Conservation (phyloP, 1,140 invertebrate genomes). For the Orchesella cincta region DNA sequence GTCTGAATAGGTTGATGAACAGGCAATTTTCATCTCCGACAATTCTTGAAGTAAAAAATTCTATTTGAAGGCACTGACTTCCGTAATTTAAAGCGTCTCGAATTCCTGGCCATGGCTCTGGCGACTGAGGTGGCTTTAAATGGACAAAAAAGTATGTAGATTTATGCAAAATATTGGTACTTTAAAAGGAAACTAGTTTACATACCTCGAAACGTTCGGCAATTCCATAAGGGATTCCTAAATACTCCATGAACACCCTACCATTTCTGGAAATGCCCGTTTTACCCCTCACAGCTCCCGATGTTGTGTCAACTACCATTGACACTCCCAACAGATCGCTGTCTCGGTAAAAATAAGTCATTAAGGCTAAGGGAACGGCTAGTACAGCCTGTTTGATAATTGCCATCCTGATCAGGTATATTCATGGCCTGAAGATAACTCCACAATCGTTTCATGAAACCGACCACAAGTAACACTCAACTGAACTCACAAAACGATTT, state of each 20-base stretch:
- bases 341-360: constrained; percentile 21
- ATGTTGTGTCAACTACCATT: constrained; percentile 18
- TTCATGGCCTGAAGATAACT: no score
- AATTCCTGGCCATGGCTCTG: constrained; percentile 46
- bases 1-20: constrained; percentile 61
- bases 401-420: background rate
- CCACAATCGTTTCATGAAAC: no score
- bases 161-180: background rate
- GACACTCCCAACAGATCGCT: constrained; percentile 7
- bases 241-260: constrained; percentile 31
- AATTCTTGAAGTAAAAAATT: background rate
- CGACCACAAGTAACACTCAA: no score
- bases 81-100: constrained; percentile 45
- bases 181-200: background rate
- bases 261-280: constrained; percentile 28
- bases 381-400: background rate
- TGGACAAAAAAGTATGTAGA: background rate
- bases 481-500: no score
- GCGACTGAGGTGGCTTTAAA: constrained; percentile 28
- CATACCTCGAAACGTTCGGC: constrained; percentile 37
- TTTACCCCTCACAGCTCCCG: constrained; percentile 28
- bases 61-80: constrained; percentile 46
- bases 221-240: constrained; percentile 37
- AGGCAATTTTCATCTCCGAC: constrained; percentile 61
- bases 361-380: background rate